Base-by-base conservation (phyloP, 2,888 invertebrate genomes). In the Fragum whitleyi region DNA sequence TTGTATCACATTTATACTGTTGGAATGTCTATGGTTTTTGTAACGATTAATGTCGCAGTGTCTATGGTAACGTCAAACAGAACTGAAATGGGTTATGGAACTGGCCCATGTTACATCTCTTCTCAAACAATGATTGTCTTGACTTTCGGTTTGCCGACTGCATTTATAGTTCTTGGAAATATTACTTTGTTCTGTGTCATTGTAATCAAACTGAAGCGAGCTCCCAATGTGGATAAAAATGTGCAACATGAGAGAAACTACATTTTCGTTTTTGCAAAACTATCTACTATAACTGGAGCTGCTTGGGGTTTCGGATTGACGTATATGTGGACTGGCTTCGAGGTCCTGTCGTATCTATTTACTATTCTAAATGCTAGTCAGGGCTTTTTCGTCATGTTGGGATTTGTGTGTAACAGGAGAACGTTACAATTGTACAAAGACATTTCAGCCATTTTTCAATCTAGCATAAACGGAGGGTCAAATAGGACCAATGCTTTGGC, bases 241-340 rank as follows among this genome's bases (percentile, higher is more conserved):
- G 77, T 77, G 1, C 62, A 76, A 23, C 53, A 83, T 59, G 74
- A 79, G 19, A 62, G 83, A 6, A 79, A 83, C 62, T 68, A 83
- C 21, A 32, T 71, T 16, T 5, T 74, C 23, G 55, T 83, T 0
- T 74, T 79, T 57, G 61, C 70, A 1, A 79, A 79, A 61, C 51
- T 83, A 6, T 79, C 83, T 2, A 62, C 83, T 2, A 39, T 83
- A 2, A 79, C 79, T n/a, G 83, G 83, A 3, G 28, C 65, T 2
- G 67, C 74, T 7, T 79, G 83, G 83, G 28, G 76, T 42, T 83
- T 83, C 71, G 83, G 79, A 0, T 77, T 83, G 19, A 42, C 79
- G 0, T 77, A 77, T 47, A 67, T 47, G 11, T 83, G 76, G 79
- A 79, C 79, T 0, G 73, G 29, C 19, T 26, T 47, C 9, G 3